A percentile compares a stretch with the other conserved stretches of the same genome.
Conservation (phyloP, 2,888 invertebrate genomes). For the Leptinotarsa rubiginosa region DNA sequence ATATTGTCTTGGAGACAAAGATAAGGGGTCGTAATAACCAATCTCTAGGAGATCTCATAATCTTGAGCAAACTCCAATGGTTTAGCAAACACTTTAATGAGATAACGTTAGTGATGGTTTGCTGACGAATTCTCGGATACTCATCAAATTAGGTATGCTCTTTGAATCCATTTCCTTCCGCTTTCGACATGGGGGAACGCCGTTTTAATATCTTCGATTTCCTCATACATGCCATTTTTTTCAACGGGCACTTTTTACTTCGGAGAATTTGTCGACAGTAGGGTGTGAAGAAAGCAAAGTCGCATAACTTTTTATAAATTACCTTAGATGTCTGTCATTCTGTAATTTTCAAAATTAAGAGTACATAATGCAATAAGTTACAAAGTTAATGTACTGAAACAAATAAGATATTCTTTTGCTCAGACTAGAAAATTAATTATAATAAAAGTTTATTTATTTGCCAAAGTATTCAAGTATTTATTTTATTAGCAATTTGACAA, state of each 20-base stretch:
- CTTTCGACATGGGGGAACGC: background rate
- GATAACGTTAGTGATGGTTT: conserved; percentile 54
- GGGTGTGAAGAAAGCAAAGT: background rate
- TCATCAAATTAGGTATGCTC: conserved; percentile 54
- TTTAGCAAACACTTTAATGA: conserved; percentile 59
- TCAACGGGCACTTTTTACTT: no score
- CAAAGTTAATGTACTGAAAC: no score
- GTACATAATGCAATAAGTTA: no score
- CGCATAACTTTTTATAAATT: no score
- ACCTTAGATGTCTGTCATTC: no score
- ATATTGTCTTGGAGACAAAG: conserved; percentile 58
- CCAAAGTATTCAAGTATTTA: no score
- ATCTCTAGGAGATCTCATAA: conserved; percentile 50
- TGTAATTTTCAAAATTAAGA: no score
- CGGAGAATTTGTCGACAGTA: background rate
- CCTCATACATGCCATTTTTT: no score
- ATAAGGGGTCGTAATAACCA: conserved; percentile 48
- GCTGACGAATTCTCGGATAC: conserved; percentile 48
- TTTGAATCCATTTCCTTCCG: conserved; percentile 41
- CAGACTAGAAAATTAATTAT: no score
- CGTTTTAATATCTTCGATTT: conserved; percentile 4
- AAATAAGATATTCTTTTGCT: no score
- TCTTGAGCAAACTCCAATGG: conserved; percentile 59
- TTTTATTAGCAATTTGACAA: no score
- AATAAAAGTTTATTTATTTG: no score